Percentiles rank a stretch among this genome's conserved stretches.
phyloP scores from a whole-genome alignment of 2,113 vertebrate genomes.

The Tenrec ecaudatus region DNA sequence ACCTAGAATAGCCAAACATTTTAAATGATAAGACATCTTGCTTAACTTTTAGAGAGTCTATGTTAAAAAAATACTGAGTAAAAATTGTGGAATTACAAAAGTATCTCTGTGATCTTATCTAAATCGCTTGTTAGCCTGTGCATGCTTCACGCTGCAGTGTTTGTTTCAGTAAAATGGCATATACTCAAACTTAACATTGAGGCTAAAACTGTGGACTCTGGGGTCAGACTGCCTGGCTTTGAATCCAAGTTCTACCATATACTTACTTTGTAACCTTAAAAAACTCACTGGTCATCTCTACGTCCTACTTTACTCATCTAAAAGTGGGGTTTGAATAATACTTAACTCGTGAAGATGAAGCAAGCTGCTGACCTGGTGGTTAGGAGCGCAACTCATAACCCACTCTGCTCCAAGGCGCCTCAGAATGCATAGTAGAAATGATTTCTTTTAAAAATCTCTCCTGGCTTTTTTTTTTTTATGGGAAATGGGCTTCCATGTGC shows the following conservation, averaged over 20 bases:
- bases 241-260: neutral
- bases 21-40: neutral
- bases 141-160: neutral
- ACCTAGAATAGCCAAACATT: neutral
- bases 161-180: slow-evolving; percentile 17
- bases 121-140: neutral
- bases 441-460: neutral
- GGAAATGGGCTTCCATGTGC: neutral
- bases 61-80: neutral
- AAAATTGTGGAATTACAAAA: neutral
- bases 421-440: neutral
- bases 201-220: neutral
- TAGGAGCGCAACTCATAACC: too few species aligned
- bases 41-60: neutral
- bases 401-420: too few species aligned
- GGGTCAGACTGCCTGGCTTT: neutral
- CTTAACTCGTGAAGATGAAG: neutral
- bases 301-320: neutral
- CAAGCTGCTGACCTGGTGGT: too few species aligned
- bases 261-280: neutral
- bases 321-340: neutral
- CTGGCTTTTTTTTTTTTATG: neutral
- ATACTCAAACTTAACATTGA: neutral
- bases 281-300: neutral
- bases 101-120: neutral